Conservation (phyloP, 2,888 invertebrate genomes). For the Physocephala rufipes region DNA sequence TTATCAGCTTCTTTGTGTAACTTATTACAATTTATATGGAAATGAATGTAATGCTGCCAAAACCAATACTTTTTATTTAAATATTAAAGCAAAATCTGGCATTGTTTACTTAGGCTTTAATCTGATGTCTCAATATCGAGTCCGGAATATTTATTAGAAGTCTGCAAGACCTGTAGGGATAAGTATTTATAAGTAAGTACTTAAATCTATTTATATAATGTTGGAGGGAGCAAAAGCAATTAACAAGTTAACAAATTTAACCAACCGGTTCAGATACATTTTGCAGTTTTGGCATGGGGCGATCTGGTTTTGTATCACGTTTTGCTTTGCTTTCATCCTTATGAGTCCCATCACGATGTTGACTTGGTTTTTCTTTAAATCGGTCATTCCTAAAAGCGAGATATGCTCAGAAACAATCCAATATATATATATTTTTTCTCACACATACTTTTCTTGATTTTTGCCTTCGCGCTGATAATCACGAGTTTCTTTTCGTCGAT, state of each 20-base stretch:
- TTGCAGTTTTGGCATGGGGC: constrained; percentile 76
- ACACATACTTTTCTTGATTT: constrained; percentile 51
- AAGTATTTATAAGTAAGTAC: not conserved
- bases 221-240: not conserved
- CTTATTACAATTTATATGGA: constrained; percentile 22
- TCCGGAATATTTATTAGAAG: constrained; percentile 80
- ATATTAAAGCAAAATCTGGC: not conserved
- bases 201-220: not conserved
- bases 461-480: constrained; percentile 53
- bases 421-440: not conserved
- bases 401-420: not conserved
- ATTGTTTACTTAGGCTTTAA: constrained; percentile 42
- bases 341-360: constrained; percentile 46
- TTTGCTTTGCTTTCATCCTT: constrained; percentile 63
- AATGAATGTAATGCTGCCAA: constrained; percentile 18
- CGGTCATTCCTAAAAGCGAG: constrained; percentile 28
- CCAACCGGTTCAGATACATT: constrained; percentile 75
- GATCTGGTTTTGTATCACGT: constrained; percentile 60
- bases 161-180: constrained; percentile 74
- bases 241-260: constrained; percentile 25
- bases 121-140: constrained; percentile 72
- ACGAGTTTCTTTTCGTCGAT: constrained; percentile 52
- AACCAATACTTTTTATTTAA: constrained; percentile 23
- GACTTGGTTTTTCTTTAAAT: constrained; percentile 25
- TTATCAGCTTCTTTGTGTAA: constrained; percentile 11